Evolutionary conservation across 2,888 invertebrate genomes (phyloP), one percentile per base, ranked within the genome.

Genomic region (Polia nebulosa): DNA sequence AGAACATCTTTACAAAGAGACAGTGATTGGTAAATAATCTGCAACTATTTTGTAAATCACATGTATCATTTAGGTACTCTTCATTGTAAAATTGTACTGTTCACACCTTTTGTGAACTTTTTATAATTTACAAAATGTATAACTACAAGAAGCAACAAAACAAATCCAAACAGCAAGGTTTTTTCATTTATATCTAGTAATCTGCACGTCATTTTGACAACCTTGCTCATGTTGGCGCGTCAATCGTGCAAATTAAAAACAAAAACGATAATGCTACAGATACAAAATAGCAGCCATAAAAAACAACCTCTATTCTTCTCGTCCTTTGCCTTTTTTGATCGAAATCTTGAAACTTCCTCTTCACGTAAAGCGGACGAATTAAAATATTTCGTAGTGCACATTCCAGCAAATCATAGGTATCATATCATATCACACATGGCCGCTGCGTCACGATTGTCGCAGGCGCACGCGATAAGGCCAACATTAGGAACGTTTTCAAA

Each of bases 391-490:
- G 72, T 68, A 75, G 76, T 76, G 74, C 72, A 80, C 86, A 85
- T 84, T 83, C 81, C 83, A 85, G 81, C 82, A 81, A 80, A 85
- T 83, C 83, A 83, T 85, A 83, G 83, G 82, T 81, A 88, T 89
- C 90, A 87, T 88, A 91, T 90, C 91, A 87, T 88, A 91, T 90
- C 91, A 90, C 87, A 90, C 88, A 89, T 84, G 82, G 83, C 77
- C 84, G 85, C 83, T 83, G 82, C 89, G 92, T 92, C 95, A 94
- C 94, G 95, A 94, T 92, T 92, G 95, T 95, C 94, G 92, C 91
- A 86, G 82, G 84, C 82, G 82, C 84, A 71, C 81, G 74, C 90
- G 94, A 94, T 94, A 91, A 90, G 85, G 87, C 55, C 59, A 88
- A 90, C 89, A 91, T 91, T 93, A 91, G 90, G 91, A 91, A 90